Percentiles rank a stretch among this genome's conserved stretches.
Evolutionary conservation across 1,140 invertebrate genomes (phyloP).

Genomic region (Marisa cornuarietis): DNA sequence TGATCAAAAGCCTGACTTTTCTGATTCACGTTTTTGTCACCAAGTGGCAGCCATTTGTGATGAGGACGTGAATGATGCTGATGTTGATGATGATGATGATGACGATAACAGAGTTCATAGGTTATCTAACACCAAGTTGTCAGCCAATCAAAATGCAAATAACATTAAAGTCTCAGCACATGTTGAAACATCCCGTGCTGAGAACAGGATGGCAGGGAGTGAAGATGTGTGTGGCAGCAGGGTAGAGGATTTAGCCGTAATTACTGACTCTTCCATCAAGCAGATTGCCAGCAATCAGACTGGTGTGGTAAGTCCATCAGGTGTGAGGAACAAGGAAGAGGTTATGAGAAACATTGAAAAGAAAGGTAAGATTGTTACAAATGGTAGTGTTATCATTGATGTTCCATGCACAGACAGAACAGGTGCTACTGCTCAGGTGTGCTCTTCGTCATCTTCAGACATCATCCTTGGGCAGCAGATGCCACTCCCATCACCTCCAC

Average conservation of each 20-base stretch:
- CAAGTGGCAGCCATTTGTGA: neutral
- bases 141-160: conserved; percentile 65
- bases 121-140: conserved; percentile 31
- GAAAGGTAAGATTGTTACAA: conserved; percentile 12
- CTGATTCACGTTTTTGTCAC: conserved; percentile 16
- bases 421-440: neutral
- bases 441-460: too few relatives aligned
- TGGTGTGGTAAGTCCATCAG: neutral
- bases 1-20: conserved; percentile 8
- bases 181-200: conserved; percentile 14
- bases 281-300: neutral
- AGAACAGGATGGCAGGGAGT: neutral
- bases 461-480: neutral
- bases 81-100: conserved; percentile 37
- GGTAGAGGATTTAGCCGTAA: neutral
- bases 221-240: neutral
- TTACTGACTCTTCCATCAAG: neutral
- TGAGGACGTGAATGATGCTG: conserved; percentile 31
- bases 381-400: neutral
- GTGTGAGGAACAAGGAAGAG: neutral
- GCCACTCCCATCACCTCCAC: neutral
- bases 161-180: conserved; percentile 54
- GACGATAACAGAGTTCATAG: conserved; percentile 26
- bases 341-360: neutral
- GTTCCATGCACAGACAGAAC: neutral